Conservation (phyloP, 2,888 invertebrate genomes). For the Lamellibrachia satsuma region DNA sequence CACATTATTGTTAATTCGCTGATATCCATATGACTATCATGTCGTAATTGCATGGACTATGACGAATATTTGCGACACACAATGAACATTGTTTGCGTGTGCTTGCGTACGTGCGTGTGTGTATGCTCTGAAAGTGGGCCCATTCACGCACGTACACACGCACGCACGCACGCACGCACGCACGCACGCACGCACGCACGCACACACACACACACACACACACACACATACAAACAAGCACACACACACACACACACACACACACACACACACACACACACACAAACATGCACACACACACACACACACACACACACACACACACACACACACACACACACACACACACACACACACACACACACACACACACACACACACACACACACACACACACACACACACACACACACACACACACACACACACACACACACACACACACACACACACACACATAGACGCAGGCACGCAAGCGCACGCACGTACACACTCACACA, state of each 20-base stretch:
- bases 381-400: background rate
- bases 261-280: slow-evolving; percentile 28
- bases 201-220: background rate
- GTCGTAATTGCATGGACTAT: too few species aligned
- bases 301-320: slow-evolving; percentile 33
- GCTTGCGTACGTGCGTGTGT: too few species aligned
- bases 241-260: background rate
- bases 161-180: background rate
- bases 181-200: background rate
- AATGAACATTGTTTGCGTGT: too few species aligned
- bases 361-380: background rate
- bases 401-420: background rate
- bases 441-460: background rate
- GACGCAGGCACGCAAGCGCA: background rate
- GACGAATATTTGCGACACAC: too few species aligned
- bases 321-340: slow-evolving; percentile 34
- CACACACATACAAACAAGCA: background rate
- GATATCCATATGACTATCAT: too few species aligned
- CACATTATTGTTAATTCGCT: too few species aligned
- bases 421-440: background rate
- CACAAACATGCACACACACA: slow-evolving; percentile 33
- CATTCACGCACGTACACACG: too few species aligned
- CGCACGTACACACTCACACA: background rate
- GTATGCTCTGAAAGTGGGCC: too few species aligned
- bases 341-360: background rate